Conservation (phyloP, 2,113 vertebrate genomes). For the Crotalus tigris region DNA sequence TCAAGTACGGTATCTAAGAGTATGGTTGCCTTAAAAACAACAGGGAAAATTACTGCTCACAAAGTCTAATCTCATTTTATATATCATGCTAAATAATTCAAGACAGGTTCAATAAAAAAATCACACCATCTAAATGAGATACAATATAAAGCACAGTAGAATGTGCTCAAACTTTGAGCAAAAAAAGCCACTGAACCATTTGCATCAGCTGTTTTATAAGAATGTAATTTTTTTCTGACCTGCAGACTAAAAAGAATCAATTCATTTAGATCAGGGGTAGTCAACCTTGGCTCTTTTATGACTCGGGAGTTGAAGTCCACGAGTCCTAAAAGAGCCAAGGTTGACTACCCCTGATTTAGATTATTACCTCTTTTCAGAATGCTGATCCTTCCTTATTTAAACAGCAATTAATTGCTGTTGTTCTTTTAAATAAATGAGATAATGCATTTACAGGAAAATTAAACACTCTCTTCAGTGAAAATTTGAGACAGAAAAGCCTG, state of each 20-base stretch:
- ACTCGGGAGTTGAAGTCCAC: too few relatives aligned
- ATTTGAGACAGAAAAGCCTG: not conserved
- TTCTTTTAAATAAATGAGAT: not conserved
- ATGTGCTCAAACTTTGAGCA: not conserved
- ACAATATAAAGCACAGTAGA: not conserved
- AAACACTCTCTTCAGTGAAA: not conserved
- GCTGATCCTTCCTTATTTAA: not conserved
- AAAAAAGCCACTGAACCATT: not conserved
- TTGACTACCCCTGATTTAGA: not conserved
- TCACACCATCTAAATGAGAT: not conserved
- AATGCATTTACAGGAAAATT: not conserved
- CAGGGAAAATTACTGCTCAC: not conserved
- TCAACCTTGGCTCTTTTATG: too few relatives aligned
- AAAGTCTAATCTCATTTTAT: not conserved
- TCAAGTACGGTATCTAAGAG: not conserved
- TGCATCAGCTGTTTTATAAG: not conserved
- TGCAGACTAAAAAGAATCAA: not conserved
- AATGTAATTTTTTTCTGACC: not conserved
- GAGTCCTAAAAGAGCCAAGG: too few relatives aligned
- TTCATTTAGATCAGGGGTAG: not conserved
- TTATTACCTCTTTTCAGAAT: not conserved
- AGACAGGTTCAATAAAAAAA: not conserved
- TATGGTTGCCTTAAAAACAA: not conserved
- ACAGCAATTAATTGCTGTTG: not conserved
- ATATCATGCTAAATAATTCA: not conserved